A percentile compares a stretch with the other conserved stretches of the same genome.
These are phyloP conservation scores for Macaca mulatta DNA, from an alignment of 2,113 vertebrate genomes.

Conservation along the genomic window DNA sequence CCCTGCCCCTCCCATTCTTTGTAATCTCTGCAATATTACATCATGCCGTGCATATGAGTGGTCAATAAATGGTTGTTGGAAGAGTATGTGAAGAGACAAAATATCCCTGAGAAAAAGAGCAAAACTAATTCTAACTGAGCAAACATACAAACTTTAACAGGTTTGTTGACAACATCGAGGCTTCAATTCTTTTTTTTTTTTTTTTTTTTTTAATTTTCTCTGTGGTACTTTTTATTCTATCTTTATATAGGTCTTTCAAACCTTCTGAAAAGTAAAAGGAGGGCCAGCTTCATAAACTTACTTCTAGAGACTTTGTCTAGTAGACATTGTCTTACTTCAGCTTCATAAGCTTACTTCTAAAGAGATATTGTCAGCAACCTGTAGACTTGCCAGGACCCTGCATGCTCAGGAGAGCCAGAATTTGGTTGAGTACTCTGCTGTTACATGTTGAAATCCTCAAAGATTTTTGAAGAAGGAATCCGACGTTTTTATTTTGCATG, in stretches of 20 bases:
- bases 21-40: not conserved
- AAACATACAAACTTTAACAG: not conserved
- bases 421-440: not conserved
- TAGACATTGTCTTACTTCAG: too few species aligned
- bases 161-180: not conserved
- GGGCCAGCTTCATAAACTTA: too few species aligned
- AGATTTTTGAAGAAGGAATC: not conserved
- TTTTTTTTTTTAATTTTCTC: not conserved
- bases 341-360: too few species aligned
- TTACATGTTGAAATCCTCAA: not conserved
- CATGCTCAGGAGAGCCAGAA: not conserved
- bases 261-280: not conserved
- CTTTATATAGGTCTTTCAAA: not conserved
- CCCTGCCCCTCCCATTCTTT: not conserved
- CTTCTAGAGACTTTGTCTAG: too few species aligned
- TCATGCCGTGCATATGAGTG: rapidly evolving
- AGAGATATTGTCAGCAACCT: too few species aligned
- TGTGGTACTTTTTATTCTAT: not conserved
- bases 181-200: not conserved
- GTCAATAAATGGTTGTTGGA: not conserved
- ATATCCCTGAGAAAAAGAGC: not conserved
- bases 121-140: not conserved
- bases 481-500: not conserved
- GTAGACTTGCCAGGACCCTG: not conserved
- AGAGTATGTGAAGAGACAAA: not conserved